Evolutionary conservation across 2,113 vertebrate genomes (phyloP).

Genomic region (Lynx canadensis): DNA sequence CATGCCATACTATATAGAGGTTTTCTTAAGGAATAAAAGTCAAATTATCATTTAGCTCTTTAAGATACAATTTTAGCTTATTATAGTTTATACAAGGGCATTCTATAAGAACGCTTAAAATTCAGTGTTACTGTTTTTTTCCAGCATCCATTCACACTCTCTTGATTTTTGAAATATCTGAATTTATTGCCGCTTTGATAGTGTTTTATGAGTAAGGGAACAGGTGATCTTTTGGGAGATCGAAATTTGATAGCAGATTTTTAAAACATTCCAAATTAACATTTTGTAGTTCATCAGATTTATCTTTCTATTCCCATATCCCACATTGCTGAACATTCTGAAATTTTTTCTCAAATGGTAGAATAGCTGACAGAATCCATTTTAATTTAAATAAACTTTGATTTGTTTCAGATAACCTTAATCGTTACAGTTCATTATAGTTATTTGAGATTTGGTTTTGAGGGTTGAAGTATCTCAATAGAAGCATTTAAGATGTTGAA

Average conservation of each 20-base stretch:
- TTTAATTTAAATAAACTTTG: neutral
- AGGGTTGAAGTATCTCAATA: neutral
- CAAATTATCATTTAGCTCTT: neutral
- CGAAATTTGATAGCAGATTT: conserved; percentile 31
- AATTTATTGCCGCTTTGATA: conserved; percentile 6
- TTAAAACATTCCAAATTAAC: conserved; percentile 27
- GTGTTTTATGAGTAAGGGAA: conserved; percentile 7
- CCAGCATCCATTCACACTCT: neutral
- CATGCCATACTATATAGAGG: neutral
- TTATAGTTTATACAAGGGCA: conserved; percentile 9
- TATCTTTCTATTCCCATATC: neutral
- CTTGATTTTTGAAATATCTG: neutral
- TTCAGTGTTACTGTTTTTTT: neutral
- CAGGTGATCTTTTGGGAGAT: neutral
- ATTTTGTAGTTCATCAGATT: conserved; percentile 30
- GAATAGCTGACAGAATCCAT: neutral
- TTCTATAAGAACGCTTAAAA: conserved; percentile 6
- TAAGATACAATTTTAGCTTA: conserved; percentile 9
- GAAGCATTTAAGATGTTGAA: conserved; percentile 26
- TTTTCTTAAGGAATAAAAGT: neutral
- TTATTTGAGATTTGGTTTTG: conserved; percentile 22
- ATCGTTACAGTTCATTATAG: neutral
- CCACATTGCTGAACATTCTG: neutral
- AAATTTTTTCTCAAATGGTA: neutral
- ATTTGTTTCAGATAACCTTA: conserved; percentile 2